Evolutionary conservation across 2,888 invertebrate species (phyloP).

Genomic region (Philopedon plagiatum): DNA sequence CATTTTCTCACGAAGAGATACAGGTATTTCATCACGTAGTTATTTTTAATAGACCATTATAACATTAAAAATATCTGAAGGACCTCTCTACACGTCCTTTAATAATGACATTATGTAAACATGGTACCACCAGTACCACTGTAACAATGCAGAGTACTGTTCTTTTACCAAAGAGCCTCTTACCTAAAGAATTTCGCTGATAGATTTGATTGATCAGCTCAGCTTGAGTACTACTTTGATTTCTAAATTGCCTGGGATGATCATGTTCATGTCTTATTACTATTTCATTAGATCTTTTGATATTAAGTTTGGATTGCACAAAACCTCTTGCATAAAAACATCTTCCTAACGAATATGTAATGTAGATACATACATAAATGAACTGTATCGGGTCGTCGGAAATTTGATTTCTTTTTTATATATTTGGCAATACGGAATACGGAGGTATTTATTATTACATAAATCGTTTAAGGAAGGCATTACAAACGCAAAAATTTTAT

Average conservation of each 20-base stretch:
- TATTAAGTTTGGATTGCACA: neutral
- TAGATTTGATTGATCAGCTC: conserved; percentile 27
- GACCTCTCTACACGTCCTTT: neutral
- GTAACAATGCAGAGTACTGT: conserved; percentile 5
- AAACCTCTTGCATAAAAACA: too few species aligned
- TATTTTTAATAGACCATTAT: neutral
- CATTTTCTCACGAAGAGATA: neutral
- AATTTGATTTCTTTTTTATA: too few species aligned
- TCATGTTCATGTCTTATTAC: conserved; percentile 24
- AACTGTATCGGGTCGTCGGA: too few species aligned
- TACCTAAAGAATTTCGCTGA: conserved; percentile 17
- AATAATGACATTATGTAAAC: conserved; percentile 9
- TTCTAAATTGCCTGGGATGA: conserved; percentile 24
- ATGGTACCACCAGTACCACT: neutral
- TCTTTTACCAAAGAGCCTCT: neutral
- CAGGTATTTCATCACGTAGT: neutral
- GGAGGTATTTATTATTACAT: too few species aligned
- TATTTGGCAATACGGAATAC: too few species aligned
- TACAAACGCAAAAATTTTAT: too few species aligned
- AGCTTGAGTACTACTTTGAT: conserved; percentile 23
- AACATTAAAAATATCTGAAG: neutral
- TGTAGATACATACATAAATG: too few species aligned
- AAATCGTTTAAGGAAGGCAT: too few species aligned
- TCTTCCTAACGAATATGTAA: too few species aligned
- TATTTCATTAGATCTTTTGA: neutral